Conservation (phyloP, 92 coral and sea anemone species). For the Metridium senile region DNA sequence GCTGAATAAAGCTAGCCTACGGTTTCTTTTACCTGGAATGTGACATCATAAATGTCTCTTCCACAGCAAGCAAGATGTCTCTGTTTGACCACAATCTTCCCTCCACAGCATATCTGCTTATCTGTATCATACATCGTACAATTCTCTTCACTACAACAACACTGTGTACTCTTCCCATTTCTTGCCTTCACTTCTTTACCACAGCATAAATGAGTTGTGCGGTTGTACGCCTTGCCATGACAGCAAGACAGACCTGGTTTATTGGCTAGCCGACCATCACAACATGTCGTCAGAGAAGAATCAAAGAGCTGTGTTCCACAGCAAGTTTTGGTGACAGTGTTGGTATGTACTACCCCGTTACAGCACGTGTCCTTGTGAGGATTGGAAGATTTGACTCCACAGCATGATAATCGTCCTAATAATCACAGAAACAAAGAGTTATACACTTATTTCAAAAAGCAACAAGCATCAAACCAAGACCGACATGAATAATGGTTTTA, state of each 20-base stretch:
- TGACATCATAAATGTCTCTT: conserved; percentile 31
- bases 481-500: too few relatives aligned
- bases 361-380: conserved; percentile 36
- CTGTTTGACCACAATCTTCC: neutral
- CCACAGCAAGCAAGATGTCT: conserved; percentile 38
- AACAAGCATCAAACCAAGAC: too few relatives aligned
- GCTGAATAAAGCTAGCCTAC: neutral
- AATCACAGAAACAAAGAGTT: neutral
- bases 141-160: conserved; percentile 21
- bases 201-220: conserved; percentile 28
- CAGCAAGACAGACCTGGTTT: conserved; percentile 37
- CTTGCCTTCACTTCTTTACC: conserved; percentile 2
- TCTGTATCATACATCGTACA: conserved; percentile 12
- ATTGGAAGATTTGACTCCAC: conserved; percentile 36
- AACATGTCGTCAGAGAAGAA: conserved; percentile 19
- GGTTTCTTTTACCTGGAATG: conserved; percentile 11
- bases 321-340: conserved; percentile 23
- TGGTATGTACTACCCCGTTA: neutral
- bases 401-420: conserved; percentile 25
- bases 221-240: conserved; percentile 7
- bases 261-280: conserved; percentile 6
- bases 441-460: neutral
- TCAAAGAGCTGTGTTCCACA: conserved; percentile 21
- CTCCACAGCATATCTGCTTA: conserved; percentile 25
- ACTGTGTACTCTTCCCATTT: neutral